Evolutionary conservation across 2,113 vertebrate species (phyloP).

Genomic region (Sorex fumeus): DNA sequence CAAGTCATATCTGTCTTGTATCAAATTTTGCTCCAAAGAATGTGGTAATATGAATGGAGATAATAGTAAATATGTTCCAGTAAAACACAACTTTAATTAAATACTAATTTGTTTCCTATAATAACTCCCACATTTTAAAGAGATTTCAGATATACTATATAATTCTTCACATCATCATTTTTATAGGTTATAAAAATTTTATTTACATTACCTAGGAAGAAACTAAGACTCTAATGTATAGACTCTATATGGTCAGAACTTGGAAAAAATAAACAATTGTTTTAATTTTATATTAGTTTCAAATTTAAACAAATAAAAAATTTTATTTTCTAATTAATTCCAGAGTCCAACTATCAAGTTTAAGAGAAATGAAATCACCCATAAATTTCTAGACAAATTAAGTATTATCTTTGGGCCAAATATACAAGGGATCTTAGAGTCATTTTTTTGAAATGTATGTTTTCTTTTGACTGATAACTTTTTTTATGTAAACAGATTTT

Average conservation of each 20-base stretch:
- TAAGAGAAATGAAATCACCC: constrained; percentile 1
- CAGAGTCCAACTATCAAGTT: not conserved
- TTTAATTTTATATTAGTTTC: not conserved
- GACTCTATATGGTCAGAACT: not conserved
- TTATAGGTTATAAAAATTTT: constrained; percentile 18
- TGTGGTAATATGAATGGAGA: not conserved
- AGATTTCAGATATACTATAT: constrained; percentile 51
- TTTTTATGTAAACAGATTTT: not conserved
- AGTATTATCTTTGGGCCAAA: constrained; percentile 42
- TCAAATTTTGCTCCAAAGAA: constrained; percentile 61
- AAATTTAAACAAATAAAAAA: not conserved
- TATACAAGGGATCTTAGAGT: not conserved
- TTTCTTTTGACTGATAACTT: not conserved
- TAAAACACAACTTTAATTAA: constrained; percentile 57
- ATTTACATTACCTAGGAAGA: not conserved
- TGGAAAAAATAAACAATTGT: not conserved
- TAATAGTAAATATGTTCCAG: constrained; percentile 14
- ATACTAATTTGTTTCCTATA: constrained; percentile 26
- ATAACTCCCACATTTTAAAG: constrained; percentile 35
- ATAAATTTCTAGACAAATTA: constrained; percentile 6
- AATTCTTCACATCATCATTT: constrained; percentile 12
- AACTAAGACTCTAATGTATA: constrained; percentile 36
- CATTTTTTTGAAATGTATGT: not conserved
- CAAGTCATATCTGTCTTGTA: constrained; percentile 66
- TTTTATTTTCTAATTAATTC: constrained; percentile 37